Conservation (phyloP, 2,797 vertebrate species). For the Aratinga solstitialis region DNA sequence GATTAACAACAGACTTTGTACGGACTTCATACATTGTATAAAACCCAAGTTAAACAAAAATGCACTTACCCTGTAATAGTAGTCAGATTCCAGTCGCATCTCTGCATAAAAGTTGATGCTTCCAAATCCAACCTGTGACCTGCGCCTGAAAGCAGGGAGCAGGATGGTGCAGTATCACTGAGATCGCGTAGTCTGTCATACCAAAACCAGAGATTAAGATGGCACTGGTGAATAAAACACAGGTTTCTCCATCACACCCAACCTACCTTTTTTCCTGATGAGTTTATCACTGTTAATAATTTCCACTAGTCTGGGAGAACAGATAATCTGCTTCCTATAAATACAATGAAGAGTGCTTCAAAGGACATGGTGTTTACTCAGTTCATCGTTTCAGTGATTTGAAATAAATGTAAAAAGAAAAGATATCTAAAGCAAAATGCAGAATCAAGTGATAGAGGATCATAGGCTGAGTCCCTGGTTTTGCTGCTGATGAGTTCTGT, state of each 20-base stretch:
- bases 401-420: neutral
- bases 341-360: neutral
- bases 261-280: slow-evolving; percentile 39
- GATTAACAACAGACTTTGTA: neutral
- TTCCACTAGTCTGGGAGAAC: neutral
- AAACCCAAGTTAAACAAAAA: neutral
- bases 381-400: neutral
- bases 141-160: neutral
- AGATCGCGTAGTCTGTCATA: neutral
- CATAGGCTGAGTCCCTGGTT: neutral
- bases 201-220: neutral
- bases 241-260: slow-evolving; percentile 36
- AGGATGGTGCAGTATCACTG: neutral
- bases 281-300: neutral
- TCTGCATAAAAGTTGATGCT: neutral
- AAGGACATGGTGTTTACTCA: neutral
- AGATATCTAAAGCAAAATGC: neutral
- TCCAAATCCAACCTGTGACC: neutral
- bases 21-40: neutral
- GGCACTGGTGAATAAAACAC: neutral
- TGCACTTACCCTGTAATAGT: neutral
- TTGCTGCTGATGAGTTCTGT: neutral
- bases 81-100: neutral
- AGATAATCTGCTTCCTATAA: slow-evolving; percentile 25
- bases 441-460: neutral